These are phyloP conservation scores for Denticeps clupeoides DNA, from an alignment of 2,797 vertebrate genomes.

Conservation along the genomic window DNA sequence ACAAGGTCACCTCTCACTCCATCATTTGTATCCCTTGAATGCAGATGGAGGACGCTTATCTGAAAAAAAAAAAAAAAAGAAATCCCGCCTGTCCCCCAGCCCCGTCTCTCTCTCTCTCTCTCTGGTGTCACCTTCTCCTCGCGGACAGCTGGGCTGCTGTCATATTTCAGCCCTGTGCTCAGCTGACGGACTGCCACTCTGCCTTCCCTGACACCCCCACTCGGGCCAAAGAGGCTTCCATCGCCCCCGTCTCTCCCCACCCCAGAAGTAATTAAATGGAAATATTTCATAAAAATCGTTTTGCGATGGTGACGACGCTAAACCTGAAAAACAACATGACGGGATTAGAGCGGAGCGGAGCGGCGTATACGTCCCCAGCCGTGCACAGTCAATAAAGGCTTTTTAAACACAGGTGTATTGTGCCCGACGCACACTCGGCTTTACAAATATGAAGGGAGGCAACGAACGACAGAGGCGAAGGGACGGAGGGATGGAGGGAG, in stretches of 20 bases:
- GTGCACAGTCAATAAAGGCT: slow-evolving; percentile 17
- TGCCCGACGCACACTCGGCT: too few relatives aligned
- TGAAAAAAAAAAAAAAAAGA: too few relatives aligned
- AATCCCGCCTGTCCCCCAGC: slow-evolving; percentile 25
- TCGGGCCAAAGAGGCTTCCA: neutral
- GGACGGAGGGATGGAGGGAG: neutral
- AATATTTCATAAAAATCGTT: too few relatives aligned
- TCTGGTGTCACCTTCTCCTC: slow-evolving; percentile 10
- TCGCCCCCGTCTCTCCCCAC: too few relatives aligned
- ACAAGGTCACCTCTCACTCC: slow-evolving; percentile 39
- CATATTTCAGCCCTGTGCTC: slow-evolving; percentile 29
- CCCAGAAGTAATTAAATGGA: too few relatives aligned
- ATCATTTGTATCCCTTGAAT: slow-evolving; percentile 13
- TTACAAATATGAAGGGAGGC: neutral
- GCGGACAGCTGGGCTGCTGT: slow-evolving; percentile 23
- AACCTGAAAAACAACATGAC: slow-evolving; percentile 18
- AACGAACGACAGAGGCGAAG: too few relatives aligned
- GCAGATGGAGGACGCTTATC: slow-evolving; percentile 2
- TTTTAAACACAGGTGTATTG: slow-evolving; percentile 14
- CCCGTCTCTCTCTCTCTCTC: slow-evolving; percentile 13
- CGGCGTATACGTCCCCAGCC: slow-evolving; percentile 10
- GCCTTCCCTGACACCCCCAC: slow-evolving; percentile 17
- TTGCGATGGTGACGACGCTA: too few relatives aligned
- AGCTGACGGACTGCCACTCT: slow-evolving; percentile 20
- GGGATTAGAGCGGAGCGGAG: slow-evolving; percentile 10